Conservation (phyloP, 2,888 invertebrate species). For the Lagria hirta region DNA sequence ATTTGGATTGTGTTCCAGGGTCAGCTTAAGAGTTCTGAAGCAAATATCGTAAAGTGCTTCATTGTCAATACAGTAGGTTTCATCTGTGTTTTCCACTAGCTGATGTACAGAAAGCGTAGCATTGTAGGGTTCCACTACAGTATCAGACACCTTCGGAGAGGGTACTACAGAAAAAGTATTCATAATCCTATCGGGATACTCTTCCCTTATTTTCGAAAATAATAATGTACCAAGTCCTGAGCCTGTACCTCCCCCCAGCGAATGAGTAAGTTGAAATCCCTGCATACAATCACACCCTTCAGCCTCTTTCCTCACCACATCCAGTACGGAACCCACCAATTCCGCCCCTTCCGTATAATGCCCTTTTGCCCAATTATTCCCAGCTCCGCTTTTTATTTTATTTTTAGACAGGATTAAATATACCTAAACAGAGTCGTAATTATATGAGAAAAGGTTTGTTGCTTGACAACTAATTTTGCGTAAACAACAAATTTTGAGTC, state of each 20-base stretch:
- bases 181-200: conserved; percentile 98
- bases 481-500: too few relatives aligned
- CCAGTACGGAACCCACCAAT: conserved; percentile 80
- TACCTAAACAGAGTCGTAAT: too few relatives aligned
- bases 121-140: conserved; percentile 90
- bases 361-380: conserved; percentile 32
- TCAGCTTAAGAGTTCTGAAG: conserved; percentile 83
- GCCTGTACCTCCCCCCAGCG: conserved; percentile 93
- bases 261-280: conserved; percentile 93
- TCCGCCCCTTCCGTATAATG: conserved; percentile 65
- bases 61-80: conserved; percentile 90
- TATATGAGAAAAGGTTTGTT: too few relatives aligned
- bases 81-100: conserved; percentile 87
- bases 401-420: too few relatives aligned
- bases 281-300: conserved; percentile 91
- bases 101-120: conserved; percentile 89
- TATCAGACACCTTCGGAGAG: conserved; percentile 85
- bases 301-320: conserved; percentile 81
- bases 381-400: conserved; percentile 29
- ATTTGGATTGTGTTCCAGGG: too few relatives aligned
- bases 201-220: conserved; percentile 95
- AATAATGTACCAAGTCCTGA: conserved; percentile 95
- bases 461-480: too few relatives aligned
- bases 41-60: conserved; percentile 92
- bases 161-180: conserved; percentile 93